Base-by-base conservation (phyloP, 1,140 invertebrate genomes). In the Pogonus chalceus region DNA sequence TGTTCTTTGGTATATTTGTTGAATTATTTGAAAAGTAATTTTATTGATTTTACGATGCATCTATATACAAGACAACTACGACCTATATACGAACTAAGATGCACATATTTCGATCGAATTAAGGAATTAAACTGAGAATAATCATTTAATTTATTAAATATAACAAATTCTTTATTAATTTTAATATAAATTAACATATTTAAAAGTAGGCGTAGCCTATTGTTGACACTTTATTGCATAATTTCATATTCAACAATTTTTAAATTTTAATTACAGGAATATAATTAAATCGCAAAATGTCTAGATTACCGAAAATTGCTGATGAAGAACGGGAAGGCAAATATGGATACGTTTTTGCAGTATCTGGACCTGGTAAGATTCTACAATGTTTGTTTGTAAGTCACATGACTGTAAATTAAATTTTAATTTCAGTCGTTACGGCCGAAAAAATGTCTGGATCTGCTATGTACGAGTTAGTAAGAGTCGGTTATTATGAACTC, bases 401-500 rank as follows among this genome's bases (percentile, higher is more conserved):
- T 14, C 2, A 10, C 21, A 4, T 9, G 12, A 2, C 16, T 20
- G 9, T 20, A 23, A 14, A 20, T 49, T 49, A 22, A 49, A 20
- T 31, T 31, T 14, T 31, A 31, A 31, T 69, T 79, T 58, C 69
- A 97, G 97, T 99, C 64, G 96, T 99, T 26, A 98, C 93, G 16
- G 97, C 97, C 54, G 93, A 98, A 72, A 90, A 91, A 67, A 99
- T 99, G 97, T 87, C 93, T 57, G 97, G 97, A 58, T 92, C 96
- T 10, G 96, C 96, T 80, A 99, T 99, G 96, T 99, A 99, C 83
- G 97, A 99, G 74, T 72, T 99, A 75, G 97, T 99, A 50, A 84
- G 97, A 67, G 97, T 99, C 7, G 97, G 97, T 14, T 96, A 99
- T 73, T 83, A 86, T 60, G 95, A 99, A 74, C 76, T 99, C 60